phyloP scores from a whole-genome alignment of 2,797 vertebrate species.

The Limnodromus scolopaceus region DNA sequence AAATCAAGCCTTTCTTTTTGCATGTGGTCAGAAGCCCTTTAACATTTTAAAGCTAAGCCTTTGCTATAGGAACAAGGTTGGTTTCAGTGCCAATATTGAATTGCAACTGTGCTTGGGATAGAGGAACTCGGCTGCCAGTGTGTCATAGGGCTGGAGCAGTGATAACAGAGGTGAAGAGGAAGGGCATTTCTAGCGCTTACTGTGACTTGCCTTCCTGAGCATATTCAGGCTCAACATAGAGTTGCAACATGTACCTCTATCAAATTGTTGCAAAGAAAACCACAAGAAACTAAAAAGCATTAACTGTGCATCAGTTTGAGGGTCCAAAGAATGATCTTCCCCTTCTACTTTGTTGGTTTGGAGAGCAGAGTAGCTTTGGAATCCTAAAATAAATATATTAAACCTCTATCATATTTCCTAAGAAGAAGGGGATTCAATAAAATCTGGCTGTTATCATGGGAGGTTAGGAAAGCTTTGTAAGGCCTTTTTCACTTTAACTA shows the following conservation, averaged over 20 bases:
- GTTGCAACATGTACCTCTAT: neutral
- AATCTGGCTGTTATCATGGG: neutral
- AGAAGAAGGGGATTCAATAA: neutral
- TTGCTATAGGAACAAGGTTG: neutral
- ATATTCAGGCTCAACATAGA: accelerated
- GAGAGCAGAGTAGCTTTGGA: neutral
- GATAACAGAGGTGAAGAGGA: neutral
- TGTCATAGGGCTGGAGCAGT: accelerated
- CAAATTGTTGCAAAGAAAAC: neutral
- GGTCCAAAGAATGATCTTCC: neutral
- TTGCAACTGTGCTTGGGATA: neutral
- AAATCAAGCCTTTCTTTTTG: neutral
- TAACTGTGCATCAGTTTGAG: neutral
- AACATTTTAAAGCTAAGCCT: neutral
- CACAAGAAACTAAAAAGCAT: neutral
- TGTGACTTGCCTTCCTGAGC: neutral
- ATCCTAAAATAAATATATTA: neutral
- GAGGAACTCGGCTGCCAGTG: neutral
- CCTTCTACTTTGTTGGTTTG: neutral
- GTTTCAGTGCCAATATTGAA: neutral
- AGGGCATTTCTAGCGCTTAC: accelerated
- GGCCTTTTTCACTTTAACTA: neutral
- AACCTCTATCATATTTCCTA: neutral
- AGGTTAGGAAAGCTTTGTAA: neutral
- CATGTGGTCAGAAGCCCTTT: neutral